These are phyloP conservation scores for Nothocercus julius DNA, from an alignment of 2,113 vertebrate genomes.

Conservation along the genomic window DNA sequence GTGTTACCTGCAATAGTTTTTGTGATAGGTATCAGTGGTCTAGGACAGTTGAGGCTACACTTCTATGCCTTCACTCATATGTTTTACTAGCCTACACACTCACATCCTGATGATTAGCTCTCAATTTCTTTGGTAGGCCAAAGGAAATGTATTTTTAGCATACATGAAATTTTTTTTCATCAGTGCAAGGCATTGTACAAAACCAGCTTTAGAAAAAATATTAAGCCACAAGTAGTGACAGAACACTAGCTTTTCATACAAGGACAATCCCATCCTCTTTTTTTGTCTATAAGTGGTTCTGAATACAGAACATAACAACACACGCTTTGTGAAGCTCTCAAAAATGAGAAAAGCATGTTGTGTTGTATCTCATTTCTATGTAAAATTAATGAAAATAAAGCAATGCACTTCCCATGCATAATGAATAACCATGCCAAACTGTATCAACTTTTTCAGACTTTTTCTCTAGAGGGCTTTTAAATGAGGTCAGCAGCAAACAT, in stretches of 20 bases:
- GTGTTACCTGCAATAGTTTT: too few species aligned
- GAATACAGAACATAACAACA: neutral
- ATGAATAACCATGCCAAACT: slow-evolving; percentile 70
- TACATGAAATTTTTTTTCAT: slow-evolving; percentile 36
- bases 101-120: neutral
- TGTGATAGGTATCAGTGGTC: accelerated
- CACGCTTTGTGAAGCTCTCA: slow-evolving; percentile 14
- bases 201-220: slow-evolving; percentile 31
- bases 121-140: neutral
- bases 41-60: neutral
- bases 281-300: slow-evolving; percentile 23
- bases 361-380: slow-evolving; percentile 59
- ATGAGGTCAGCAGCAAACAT: slow-evolving; percentile 70
- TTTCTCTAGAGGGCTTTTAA: slow-evolving; percentile 60
- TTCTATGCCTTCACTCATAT: neutral
- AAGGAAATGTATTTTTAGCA: neutral
- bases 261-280: slow-evolving; percentile 37
- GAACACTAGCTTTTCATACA: slow-evolving; percentile 29
- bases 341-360: slow-evolving; percentile 61
- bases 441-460: slow-evolving; percentile 60
- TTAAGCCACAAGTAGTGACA: slow-evolving; percentile 35
- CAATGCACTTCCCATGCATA: slow-evolving; percentile 69
- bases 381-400: slow-evolving; percentile 74
- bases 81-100: neutral
- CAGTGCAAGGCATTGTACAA: slow-evolving; percentile 11